Conservation (phyloP, 2,888 invertebrate species). For the Diloba caeruleocephala region DNA sequence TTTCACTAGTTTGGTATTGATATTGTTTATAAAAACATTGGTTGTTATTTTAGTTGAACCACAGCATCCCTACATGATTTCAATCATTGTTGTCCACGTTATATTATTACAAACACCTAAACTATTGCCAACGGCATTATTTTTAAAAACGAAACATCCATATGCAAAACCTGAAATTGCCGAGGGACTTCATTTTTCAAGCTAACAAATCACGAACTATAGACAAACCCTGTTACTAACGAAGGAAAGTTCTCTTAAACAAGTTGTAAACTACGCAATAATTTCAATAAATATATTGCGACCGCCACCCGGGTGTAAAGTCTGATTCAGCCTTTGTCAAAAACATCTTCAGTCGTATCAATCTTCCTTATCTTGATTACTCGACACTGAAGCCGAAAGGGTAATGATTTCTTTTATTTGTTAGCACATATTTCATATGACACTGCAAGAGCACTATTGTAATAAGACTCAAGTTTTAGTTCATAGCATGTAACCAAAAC, state of each 20-base stretch:
- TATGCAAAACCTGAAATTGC: slow-evolving; percentile 8
- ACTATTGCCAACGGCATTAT: slow-evolving; percentile 3
- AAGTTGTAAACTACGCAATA: slow-evolving; percentile 5
- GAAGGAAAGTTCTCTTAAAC: slow-evolving; percentile 3
- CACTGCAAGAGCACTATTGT: slow-evolving; percentile 7
- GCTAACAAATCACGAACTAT: background rate
- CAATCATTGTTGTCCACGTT: no score
- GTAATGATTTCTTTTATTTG: slow-evolving; percentile 26
- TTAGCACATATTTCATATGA: slow-evolving; percentile 7
- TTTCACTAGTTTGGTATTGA: no score
- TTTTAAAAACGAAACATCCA: slow-evolving; percentile 4
- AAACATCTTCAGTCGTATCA: slow-evolving; percentile 23
- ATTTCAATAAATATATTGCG: slow-evolving; percentile 11
- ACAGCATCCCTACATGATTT: no score
- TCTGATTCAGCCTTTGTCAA: slow-evolving; percentile 10
- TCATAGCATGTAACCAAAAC: background rate
- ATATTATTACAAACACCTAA: slow-evolving; percentile 19
- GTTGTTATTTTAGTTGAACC: no score
- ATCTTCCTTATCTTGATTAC: slow-evolving; percentile 38
- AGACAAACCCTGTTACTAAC: slow-evolving; percentile 1
- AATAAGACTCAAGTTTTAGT: background rate
- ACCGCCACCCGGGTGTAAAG: slow-evolving; percentile 5
- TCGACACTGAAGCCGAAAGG: slow-evolving; percentile 17
- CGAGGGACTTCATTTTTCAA: slow-evolving; percentile 5
- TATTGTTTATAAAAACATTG: no score